Percentiles rank a stretch among this genome's conserved stretches.
Conservation (phyloP, 2,113 vertebrate species). For the Tetrax tetrax region DNA sequence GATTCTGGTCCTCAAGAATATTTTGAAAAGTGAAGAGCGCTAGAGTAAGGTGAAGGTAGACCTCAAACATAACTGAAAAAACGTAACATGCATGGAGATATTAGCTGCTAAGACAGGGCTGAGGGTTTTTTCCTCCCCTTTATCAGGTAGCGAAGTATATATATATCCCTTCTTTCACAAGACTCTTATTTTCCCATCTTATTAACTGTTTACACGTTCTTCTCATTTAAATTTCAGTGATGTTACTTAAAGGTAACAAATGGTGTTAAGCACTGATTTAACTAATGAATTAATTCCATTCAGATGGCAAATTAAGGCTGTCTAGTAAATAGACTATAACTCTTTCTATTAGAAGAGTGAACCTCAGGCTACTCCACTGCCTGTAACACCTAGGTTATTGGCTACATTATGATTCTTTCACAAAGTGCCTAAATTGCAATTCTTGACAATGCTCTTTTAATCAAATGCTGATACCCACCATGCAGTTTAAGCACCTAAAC, state of each 20-base stretch:
- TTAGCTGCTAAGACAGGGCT: background rate
- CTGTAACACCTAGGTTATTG: conserved; percentile 1
- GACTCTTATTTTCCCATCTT: background rate
- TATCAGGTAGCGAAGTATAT: background rate
- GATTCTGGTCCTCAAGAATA: background rate
- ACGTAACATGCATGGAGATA: rapidly evolving
- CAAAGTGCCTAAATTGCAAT: background rate
- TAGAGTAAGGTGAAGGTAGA: background rate
- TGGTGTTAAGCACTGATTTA: conserved; percentile 57
- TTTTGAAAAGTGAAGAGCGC: background rate
- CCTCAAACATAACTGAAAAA: background rate
- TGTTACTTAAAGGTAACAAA: conserved; percentile 60
- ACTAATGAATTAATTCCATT: conserved; percentile 67
- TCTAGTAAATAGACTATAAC: conserved; percentile 60
- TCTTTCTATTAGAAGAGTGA: conserved; percentile 10
- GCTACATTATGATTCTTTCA: background rate
- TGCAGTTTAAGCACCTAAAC: background rate
- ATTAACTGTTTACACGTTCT: conserved; percentile 15
- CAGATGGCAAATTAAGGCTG: conserved; percentile 60
- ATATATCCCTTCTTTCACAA: background rate
- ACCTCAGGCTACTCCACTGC: conserved; percentile 3
- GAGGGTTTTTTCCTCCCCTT: background rate
- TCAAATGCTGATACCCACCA: background rate
- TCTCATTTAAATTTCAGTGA: conserved; percentile 67
- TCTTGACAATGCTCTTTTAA: background rate